A percentile compares a stretch with the other conserved stretches of the same genome.
Conservation (phyloP, 1,140 invertebrate genomes). For the Drosophila kohkoa region DNA sequence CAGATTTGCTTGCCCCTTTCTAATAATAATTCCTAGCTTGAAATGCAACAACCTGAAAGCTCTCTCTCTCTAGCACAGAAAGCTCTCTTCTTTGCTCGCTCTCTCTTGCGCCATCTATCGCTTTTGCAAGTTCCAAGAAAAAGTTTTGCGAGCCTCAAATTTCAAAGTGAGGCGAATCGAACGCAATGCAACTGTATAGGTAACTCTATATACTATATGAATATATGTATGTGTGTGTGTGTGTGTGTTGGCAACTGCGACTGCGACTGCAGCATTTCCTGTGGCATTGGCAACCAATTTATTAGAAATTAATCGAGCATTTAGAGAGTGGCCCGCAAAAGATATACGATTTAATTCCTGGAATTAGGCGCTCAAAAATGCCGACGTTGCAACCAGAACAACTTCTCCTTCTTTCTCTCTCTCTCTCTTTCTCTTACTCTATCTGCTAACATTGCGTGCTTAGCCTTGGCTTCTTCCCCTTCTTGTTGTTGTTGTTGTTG, state of each 20-base stretch:
- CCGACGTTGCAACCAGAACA: conserved; percentile 46
- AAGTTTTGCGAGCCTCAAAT: conserved; percentile 46
- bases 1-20: neutral
- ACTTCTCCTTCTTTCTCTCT: neutral
- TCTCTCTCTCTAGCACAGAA: conserved; percentile 4
- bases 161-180: conserved; percentile 48
- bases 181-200: conserved; percentile 45
- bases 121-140: conserved; percentile 35
- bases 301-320: conserved; percentile 84
- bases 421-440: neutral
- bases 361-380: conserved; percentile 74
- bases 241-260: conserved; percentile 1
- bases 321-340: conserved; percentile 57
- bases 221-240: conserved; percentile 11
- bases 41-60: conserved; percentile 44
- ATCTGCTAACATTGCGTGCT: conserved; percentile 38
- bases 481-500: neutral
- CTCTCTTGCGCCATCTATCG: neutral
- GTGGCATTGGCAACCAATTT: conserved; percentile 65
- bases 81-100: conserved; percentile 21
- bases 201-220: conserved; percentile 42
- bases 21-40: neutral
- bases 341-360: conserved; percentile 82
- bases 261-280: conserved; percentile 69
- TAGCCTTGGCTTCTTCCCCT: conserved; percentile 43